Evolutionary conservation across 64 coral and sea anemone genomes (phyloP).

Genomic region (Cladopsammia gracilis): DNA sequence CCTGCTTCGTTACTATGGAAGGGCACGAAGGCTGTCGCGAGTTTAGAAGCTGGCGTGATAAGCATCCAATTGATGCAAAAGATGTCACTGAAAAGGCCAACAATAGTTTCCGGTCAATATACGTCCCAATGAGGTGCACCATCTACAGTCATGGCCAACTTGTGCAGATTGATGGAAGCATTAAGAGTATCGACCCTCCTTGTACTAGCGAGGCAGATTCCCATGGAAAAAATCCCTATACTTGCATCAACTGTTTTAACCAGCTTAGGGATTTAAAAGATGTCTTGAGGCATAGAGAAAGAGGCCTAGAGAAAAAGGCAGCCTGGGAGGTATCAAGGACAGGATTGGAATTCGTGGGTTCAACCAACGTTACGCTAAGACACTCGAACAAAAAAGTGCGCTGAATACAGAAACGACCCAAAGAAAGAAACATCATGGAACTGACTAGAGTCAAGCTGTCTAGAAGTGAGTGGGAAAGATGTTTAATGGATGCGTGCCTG

Average conservation of each 20-base stretch:
- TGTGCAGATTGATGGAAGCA: neutral
- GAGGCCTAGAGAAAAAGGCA: conserved; percentile 15
- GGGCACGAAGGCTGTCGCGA: conserved; percentile 17
- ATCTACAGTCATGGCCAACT: conserved; percentile 21
- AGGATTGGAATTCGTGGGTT: conserved; percentile 24
- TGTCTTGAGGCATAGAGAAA: conserved; percentile 32
- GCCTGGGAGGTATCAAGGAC: neutral
- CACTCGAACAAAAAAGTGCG: neutral
- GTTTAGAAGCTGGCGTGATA: conserved; percentile 22
- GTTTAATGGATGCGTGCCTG: conserved; percentile 48
- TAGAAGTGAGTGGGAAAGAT: conserved; percentile 44
- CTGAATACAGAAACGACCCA: conserved; percentile 9
- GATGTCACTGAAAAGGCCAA: conserved; percentile 12
- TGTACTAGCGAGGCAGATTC: conserved; percentile 10
- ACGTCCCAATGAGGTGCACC: neutral
- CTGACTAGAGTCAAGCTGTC: conserved; percentile 17
- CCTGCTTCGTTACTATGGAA: neutral
- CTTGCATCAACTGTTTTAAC: conserved; percentile 54
- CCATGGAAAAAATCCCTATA: conserved; percentile 29
- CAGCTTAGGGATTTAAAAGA: conserved; percentile 64
- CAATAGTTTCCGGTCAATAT: conserved; percentile 17
- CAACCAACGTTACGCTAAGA: conserved; percentile 65
- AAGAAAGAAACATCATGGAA: conserved; percentile 35
- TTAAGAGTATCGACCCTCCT: conserved; percentile 39
- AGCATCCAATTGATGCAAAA: conserved; percentile 37